Evolutionary conservation across 1,140 invertebrate species (phyloP).

Genomic region (Lasaia peninsularis): DNA sequence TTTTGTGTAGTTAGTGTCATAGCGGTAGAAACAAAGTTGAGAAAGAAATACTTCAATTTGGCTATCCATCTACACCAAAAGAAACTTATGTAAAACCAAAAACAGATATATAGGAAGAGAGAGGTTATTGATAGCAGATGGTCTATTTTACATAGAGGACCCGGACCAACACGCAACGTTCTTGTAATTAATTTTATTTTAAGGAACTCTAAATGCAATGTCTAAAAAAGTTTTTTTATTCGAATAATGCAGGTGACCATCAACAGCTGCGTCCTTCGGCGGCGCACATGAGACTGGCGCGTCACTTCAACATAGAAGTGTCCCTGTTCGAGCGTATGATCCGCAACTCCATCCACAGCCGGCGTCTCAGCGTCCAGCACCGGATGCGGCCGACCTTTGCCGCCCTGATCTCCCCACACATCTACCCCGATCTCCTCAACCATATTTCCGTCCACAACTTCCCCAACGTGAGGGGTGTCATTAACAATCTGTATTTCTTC

Average conservation of each 20-base stretch:
- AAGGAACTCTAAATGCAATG: too few relatives aligned
- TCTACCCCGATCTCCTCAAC: slow-evolving; percentile 79
- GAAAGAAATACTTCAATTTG: too few relatives aligned
- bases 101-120: too few relatives aligned
- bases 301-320: slow-evolving; percentile 80
- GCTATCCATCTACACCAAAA: too few relatives aligned
- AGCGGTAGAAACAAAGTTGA: too few relatives aligned
- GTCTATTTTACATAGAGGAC: too few relatives aligned
- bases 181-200: too few relatives aligned
- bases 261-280: slow-evolving; percentile 84
- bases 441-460: slow-evolving; percentile 76
- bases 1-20: too few relatives aligned
- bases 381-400: slow-evolving; percentile 84
- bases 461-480: slow-evolving; percentile 72
- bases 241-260: slow-evolving; percentile 81
- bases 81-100: too few relatives aligned
- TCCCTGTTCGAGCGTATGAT: slow-evolving; percentile 87
- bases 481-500: slow-evolving; percentile 80
- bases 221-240: too few relatives aligned
- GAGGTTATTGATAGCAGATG: too few relatives aligned
- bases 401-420: slow-evolving; percentile 78
- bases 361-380: slow-evolving; percentile 79
- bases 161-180: too few relatives aligned
- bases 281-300: slow-evolving; percentile 79
- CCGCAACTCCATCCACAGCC: slow-evolving; percentile 76